phyloP scores from a whole-genome alignment of 2,888 invertebrate genomes.

The Tanaodytes sp. region DNA sequence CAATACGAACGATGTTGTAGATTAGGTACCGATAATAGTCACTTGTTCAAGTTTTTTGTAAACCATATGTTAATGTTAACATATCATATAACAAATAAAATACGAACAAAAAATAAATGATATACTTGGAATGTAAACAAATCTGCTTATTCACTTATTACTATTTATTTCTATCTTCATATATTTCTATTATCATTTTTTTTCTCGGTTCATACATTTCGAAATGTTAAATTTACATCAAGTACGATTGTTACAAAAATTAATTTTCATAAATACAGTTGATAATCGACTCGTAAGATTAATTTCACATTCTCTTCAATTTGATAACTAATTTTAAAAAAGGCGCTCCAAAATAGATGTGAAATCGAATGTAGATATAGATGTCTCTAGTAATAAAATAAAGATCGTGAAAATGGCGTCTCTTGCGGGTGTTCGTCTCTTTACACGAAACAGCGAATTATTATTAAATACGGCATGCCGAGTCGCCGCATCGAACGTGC shows the following conservation, averaged over 20 bases:
- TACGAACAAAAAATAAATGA: constrained; percentile 53
- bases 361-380: too few species aligned
- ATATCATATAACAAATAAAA: constrained; percentile 54
- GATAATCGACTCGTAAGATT: too few species aligned
- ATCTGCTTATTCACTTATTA: too few species aligned
- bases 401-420: constrained; percentile 67
- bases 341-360: too few species aligned
- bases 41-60: constrained; percentile 59
- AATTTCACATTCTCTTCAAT: too few species aligned
- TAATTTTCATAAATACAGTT: too few species aligned
- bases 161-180: too few species aligned
- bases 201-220: too few species aligned
- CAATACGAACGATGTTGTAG: constrained; percentile 49
- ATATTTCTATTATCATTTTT: too few species aligned
- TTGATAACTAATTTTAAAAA: too few species aligned
- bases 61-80: constrained; percentile 58
- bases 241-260: too few species aligned
- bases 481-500: constrained; percentile 45
- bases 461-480: constrained; percentile 60
- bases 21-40: constrained; percentile 54
- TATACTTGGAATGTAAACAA: constrained; percentile 5
- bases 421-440: constrained; percentile 63
- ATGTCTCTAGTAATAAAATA: constrained; percentile 15
- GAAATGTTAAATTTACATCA: too few species aligned
- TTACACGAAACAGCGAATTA: constrained; percentile 63